Percentiles rank a stretch among this genome's conserved stretches.
These are phyloP conservation scores for Serilophus lunatus DNA, from an alignment of 2,113 vertebrate species.

Conservation along the genomic window DNA sequence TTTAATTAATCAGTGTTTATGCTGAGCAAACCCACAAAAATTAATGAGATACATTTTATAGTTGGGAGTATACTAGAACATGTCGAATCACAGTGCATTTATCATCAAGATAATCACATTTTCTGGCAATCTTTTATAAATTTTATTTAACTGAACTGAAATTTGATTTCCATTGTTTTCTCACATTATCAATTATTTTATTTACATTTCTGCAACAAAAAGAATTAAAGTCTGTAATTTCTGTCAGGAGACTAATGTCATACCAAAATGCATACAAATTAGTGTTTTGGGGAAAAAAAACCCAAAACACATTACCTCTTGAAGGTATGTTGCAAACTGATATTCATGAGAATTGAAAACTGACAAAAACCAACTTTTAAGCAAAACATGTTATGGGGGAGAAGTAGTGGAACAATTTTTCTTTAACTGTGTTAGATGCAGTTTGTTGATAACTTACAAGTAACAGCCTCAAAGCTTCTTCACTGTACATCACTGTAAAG, in stretches of 20 bases:
- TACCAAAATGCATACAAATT: background rate
- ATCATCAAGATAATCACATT: background rate
- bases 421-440: background rate
- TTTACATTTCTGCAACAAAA: background rate
- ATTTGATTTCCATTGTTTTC: background rate
- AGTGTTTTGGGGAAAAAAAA: background rate
- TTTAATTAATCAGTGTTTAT: background rate
- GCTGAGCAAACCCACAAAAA: background rate
- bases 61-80: background rate
- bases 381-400: background rate
- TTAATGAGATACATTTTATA: background rate
- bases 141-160: background rate
- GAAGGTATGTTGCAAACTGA: background rate
- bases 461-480: background rate
- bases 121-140: background rate
- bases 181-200: background rate
- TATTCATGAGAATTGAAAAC: background rate
- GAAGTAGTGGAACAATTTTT: background rate
- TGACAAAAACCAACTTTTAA: fast-evolving
- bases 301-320: background rate
- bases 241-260: background rate
- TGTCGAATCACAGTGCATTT: background rate
- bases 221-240: background rate
- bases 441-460: background rate
- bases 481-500: background rate